Percentiles rank a stretch among this genome's conserved stretches.
Conservation (phyloP, 2,797 vertebrate genomes). For the Chrysocyon brachyurus region DNA sequence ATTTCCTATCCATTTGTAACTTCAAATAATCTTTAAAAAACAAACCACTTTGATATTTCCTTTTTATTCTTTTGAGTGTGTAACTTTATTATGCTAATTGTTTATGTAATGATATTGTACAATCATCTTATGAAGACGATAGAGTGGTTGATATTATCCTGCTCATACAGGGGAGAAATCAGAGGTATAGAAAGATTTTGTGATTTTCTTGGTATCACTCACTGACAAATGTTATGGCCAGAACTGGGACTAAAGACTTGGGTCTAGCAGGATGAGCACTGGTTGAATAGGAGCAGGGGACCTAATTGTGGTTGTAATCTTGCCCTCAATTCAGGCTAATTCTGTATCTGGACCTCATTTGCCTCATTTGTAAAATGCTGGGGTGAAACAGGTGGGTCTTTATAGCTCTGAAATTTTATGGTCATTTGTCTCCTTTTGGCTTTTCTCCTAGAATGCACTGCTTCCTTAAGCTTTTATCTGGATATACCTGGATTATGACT, state of each 20-base stretch:
- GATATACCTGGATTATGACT: not conserved
- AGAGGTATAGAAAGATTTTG: slow-evolving; percentile 8
- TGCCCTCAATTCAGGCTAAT: not conserved
- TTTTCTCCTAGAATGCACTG: not conserved
- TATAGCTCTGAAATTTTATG: slow-evolving; percentile 6
- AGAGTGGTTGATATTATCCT: not conserved
- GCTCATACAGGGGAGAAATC: slow-evolving; percentile 26
- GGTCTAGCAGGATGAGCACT: not conserved
- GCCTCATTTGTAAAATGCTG: slow-evolving; percentile 56
- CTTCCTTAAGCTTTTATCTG: slow-evolving; percentile 13
- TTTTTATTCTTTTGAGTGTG: slow-evolving; percentile 61
- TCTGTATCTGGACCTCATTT: not conserved
- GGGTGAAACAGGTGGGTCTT: not conserved
- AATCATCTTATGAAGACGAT: slow-evolving; percentile 32
- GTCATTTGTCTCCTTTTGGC: not conserved
- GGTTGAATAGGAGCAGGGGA: not conserved
- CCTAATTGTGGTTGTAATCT: not conserved
- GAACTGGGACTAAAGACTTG: not conserved
- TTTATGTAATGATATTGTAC: slow-evolving; percentile 16
- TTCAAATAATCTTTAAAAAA: slow-evolving; percentile 80
- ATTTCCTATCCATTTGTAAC: slow-evolving; percentile 72
- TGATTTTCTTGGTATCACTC: not conserved
- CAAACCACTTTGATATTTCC: slow-evolving; percentile 55
- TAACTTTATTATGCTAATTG: slow-evolving; percentile 63
- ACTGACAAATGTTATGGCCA: not conserved